Evolutionary conservation across 2,888 invertebrate genomes (phyloP).

Genomic region (Nephrotoma flavescens): DNA sequence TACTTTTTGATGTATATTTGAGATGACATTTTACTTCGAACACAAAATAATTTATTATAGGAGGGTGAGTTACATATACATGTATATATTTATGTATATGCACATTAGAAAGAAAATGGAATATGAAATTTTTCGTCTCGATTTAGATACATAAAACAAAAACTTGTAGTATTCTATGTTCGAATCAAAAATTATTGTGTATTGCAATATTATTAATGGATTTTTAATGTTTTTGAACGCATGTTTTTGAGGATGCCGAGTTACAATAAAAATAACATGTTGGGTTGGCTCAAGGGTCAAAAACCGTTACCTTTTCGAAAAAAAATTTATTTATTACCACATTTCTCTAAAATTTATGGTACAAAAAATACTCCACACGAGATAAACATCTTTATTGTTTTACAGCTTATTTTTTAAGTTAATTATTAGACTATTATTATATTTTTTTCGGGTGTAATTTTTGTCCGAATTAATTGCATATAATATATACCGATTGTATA

Average conservation of each 20-base stretch:
- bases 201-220: background rate
- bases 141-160: background rate
- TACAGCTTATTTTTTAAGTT: background rate
- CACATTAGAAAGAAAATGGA: background rate
- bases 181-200: background rate
- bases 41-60: background rate
- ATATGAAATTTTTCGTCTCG: background rate
- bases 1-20: conserved; percentile 2
- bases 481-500: background rate
- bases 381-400: conserved; percentile 5
- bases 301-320: background rate
- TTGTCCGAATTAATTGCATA: background rate
- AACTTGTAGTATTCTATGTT: background rate
- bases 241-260: background rate
- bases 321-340: background rate
- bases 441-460: background rate
- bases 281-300: background rate
- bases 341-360: background rate
- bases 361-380: background rate
- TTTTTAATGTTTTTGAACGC: background rate
- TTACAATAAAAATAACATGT: background rate
- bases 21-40: background rate
- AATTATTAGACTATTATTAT: background rate
- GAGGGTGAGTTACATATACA: background rate
- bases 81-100: background rate